A percentile compares a stretch with the other conserved stretches of the same genome.
Conservation (phyloP, 2,113 vertebrate species). For the Pyxicephalus adspersus region DNA sequence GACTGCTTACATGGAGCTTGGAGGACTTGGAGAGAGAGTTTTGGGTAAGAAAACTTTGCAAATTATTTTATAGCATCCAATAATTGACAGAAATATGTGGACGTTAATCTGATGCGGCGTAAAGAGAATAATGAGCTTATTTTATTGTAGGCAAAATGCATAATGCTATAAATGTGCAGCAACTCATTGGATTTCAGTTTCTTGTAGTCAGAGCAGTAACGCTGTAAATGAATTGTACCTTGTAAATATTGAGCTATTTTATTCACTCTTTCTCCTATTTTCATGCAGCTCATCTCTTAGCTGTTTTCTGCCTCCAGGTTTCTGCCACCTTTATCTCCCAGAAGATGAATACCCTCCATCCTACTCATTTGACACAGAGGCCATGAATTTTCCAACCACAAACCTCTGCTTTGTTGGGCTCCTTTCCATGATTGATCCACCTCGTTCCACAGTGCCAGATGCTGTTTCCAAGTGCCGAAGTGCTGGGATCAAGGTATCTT, state of each 20-base stretch:
- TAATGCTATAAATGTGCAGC: neutral
- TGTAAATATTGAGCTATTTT: no score
- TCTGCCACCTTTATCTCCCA: slow-evolving; percentile 79
- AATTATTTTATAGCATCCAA: no score
- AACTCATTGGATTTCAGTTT: no score
- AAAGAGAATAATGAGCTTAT: no score
- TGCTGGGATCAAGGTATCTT: slow-evolving; percentile 78
- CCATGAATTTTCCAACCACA: slow-evolving; percentile 77
- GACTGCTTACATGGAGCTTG: slow-evolving; percentile 78
- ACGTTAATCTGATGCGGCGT: no score
- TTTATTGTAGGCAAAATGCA: neutral
- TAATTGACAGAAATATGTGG: no score
- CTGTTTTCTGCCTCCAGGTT: slow-evolving; percentile 66
- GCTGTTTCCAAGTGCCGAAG: slow-evolving; percentile 79
- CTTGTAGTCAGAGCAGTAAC: no score
- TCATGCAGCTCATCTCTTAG: neutral
- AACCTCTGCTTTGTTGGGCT: slow-evolving; percentile 79
- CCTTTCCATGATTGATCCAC: slow-evolving; percentile 79
- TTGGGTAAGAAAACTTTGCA: slow-evolving; percentile 70
- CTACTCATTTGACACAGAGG: slow-evolving; percentile 73
- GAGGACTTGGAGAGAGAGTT: slow-evolving; percentile 79
- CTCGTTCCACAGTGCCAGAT: slow-evolving; percentile 79
- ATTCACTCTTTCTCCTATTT: no score
- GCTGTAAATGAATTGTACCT: no score
- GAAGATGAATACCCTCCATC: slow-evolving; percentile 71